Base-by-base conservation (phyloP, 2,797 vertebrate genomes). In the Miichthys miiuy region DNA sequence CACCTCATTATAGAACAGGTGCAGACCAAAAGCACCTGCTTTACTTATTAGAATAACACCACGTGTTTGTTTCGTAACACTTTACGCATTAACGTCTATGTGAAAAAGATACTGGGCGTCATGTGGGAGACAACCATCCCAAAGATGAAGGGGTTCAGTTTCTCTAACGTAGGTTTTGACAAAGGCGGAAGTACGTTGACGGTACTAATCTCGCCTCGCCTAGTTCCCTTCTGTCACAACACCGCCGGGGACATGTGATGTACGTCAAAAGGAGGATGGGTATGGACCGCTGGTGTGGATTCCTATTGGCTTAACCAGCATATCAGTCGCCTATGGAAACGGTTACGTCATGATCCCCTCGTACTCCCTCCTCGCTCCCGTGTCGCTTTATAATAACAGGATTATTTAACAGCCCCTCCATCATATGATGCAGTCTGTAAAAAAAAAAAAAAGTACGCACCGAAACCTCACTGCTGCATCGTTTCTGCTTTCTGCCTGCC, bases 271-370 rank as follows among this genome's bases (percentile, higher is more conserved):
- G 85, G 90, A 93, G 94, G 94, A 89, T 89, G 93, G 92, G 80
- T 90, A 86, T 30, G 80, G 81, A 73, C 84, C 65, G 65, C 80
- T 86, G 77, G 87, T 91, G 90, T 92, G 88, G 91, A 91, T 92
- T 92, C 91, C 92, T 79, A 96, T 96, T 96, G 95, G 95, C 60
- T 91, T 16, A 91, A 79, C 88, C 82, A 16, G 87, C 88, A 92
- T 92, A 93, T 94, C 93, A 92, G 93, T 96, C 92, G 93, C 95
- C 91, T 88, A 91, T 94, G 92, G 94, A 94, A 95, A 94, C 94
- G 92, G 90, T 93, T 90, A 95, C 94, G 95, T 96, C 94, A 94
- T 88, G 86, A 91, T 85, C 84, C 74, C 78, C 87, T 77, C 79
- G 71, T 80, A 78, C 82, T 90, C 85, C 82, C 85, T 86, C 68